Evolutionary conservation across 2,797 vertebrate genomes (phyloP).

Genomic region (Parotocinclus haroldoi): DNA sequence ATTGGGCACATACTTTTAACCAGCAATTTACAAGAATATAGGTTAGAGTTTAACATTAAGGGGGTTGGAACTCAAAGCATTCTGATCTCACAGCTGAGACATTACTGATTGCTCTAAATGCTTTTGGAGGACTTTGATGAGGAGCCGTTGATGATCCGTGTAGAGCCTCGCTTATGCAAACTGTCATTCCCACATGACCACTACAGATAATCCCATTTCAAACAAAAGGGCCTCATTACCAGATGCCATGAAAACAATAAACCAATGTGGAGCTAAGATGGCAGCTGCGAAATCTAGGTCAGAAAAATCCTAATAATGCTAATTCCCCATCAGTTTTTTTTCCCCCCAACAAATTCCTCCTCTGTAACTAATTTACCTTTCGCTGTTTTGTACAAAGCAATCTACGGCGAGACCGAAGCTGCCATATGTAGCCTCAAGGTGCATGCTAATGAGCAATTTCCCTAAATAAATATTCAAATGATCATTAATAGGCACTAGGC

Average conservation of each 20-base stretch:
- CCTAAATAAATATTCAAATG: slow-evolving; percentile 45
- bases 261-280: slow-evolving; percentile 24
- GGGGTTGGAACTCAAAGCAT: neutral
- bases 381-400: slow-evolving; percentile 14
- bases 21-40: too few relatives aligned
- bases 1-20: too few relatives aligned
- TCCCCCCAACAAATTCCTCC: neutral
- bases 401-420: slow-evolving; percentile 25
- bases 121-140: slow-evolving; percentile 28
- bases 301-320: slow-evolving; percentile 1
- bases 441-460: slow-evolving; percentile 43
- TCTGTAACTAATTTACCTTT: slow-evolving; percentile 9
- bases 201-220: slow-evolving; percentile 47
- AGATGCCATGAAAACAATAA: slow-evolving; percentile 53
- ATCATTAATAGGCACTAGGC: slow-evolving; percentile 27
- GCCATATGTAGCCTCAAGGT: slow-evolving; percentile 25
- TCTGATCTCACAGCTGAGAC: too few relatives aligned
- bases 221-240: slow-evolving; percentile 58
- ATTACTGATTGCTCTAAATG: slow-evolving; percentile 19
- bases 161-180: slow-evolving; percentile 47
- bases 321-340: neutral
- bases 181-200: slow-evolving; percentile 58
- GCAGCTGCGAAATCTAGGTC: slow-evolving; percentile 4
- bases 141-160: slow-evolving; percentile 27
- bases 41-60: too few relatives aligned